Percentiles rank a stretch among this genome's conserved stretches.
These are phyloP conservation scores for Paraplagusia blochii DNA, from an alignment of 2,113 vertebrate genomes.

Conservation along the genomic window DNA sequence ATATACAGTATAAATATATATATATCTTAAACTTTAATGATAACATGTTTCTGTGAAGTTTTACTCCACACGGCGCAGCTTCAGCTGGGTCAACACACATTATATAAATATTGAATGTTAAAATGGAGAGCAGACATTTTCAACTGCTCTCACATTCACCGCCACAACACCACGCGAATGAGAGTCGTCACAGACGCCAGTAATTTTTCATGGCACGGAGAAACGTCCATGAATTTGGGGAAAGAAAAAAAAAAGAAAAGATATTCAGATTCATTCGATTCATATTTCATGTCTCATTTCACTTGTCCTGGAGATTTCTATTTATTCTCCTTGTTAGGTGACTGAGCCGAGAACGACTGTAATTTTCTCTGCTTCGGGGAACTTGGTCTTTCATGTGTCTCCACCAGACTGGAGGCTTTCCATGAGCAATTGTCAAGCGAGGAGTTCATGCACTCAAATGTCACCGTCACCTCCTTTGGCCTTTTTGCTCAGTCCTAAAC, in stretches of 20 bases:
- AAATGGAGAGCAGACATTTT: background rate
- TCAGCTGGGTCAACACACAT: background rate
- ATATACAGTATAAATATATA: too few relatives aligned
- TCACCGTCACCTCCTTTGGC: slow-evolving; percentile 36
- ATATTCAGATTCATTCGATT: slow-evolving; percentile 1
- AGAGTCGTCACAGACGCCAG: too few relatives aligned
- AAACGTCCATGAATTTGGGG: too few relatives aligned
- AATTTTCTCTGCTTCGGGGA: slow-evolving; percentile 43
- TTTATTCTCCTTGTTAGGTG: slow-evolving; percentile 19
- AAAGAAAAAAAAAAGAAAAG: background rate
- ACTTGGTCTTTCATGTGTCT: slow-evolving; percentile 45
- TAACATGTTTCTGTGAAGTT: background rate
- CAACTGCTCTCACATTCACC: background rate
- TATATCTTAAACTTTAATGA: background rate
- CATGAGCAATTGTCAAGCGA: slow-evolving; percentile 42
- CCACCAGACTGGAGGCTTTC: slow-evolving; percentile 49
- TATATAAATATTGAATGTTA: background rate
- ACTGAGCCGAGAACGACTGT: slow-evolving; percentile 39
- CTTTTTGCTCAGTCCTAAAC: slow-evolving; percentile 40
- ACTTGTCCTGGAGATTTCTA: slow-evolving; percentile 11
- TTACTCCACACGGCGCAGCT: background rate
- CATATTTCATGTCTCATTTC: slow-evolving; percentile 2
- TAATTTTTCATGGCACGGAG: too few relatives aligned
- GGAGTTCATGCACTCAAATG: slow-evolving; percentile 51
- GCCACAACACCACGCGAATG: too few relatives aligned